A percentile compares a stretch with the other conserved stretches of the same genome.
These are phyloP conservation scores for Xiphophorus maculatus DNA, from an alignment of 2,113 vertebrate species.

Conservation along the genomic window DNA sequence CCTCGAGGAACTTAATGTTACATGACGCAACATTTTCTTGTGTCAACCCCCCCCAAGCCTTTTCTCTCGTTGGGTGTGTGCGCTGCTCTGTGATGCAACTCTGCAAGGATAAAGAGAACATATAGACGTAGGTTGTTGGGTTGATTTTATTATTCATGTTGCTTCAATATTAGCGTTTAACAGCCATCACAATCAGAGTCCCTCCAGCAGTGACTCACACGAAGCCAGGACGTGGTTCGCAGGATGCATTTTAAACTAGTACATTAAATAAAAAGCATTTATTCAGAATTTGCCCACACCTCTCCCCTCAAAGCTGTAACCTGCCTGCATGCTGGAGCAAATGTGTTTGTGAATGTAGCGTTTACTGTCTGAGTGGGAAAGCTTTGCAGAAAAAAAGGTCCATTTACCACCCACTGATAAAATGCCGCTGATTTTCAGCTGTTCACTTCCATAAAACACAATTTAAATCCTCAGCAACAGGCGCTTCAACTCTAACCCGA, in stretches of 20 bases:
- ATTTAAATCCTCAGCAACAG: conserved; percentile 9
- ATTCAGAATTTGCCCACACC: neutral
- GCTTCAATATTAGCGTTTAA: neutral
- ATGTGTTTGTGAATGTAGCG: neutral
- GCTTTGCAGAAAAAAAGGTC: neutral
- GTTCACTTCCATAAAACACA: neutral
- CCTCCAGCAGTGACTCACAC: neutral
- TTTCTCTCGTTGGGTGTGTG: neutral
- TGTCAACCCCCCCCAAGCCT: no score
- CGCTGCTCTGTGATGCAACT: neutral
- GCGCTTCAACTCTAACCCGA: neutral
- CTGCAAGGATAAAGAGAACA: neutral
- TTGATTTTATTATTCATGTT: neutral
- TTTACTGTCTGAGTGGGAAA: neutral
- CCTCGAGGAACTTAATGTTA: no score
- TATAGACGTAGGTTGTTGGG: neutral
- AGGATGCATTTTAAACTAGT: neutral
- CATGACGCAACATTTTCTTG: no score
- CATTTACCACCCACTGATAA: neutral
- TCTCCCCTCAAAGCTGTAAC: neutral
- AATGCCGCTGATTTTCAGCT: neutral
- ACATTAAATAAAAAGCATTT: neutral
- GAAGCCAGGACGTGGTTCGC: neutral
- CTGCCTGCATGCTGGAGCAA: neutral
- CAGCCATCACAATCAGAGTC: neutral